Conservation (phyloP, 1,140 invertebrate species). For the Ooceraea biroi region DNA sequence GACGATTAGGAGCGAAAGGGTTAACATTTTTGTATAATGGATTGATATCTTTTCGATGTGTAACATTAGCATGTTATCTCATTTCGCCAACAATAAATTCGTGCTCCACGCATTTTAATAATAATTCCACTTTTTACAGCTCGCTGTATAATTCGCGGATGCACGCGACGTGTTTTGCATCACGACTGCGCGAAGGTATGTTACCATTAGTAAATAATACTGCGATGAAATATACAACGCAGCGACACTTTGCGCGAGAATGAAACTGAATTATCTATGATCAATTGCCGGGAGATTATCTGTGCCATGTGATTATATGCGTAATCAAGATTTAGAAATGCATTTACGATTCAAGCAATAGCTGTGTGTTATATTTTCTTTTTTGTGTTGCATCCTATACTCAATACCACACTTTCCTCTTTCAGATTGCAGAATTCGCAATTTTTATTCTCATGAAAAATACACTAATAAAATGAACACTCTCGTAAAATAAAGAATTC, state of each 20-base stretch:
- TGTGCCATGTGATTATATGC: background rate
- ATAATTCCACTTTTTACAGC: background rate
- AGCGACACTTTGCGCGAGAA: background rate
- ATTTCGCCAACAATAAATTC: background rate
- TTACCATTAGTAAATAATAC: conserved; percentile 30
- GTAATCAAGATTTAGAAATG: conserved; percentile 20
- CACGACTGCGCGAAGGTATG: background rate
- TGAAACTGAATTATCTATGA: background rate
- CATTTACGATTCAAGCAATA: conserved; percentile 32
- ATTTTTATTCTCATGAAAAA: conserved; percentile 48
- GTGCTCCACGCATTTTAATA: conserved; percentile 5
- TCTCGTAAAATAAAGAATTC: conserved; percentile 48
- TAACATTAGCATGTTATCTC: background rate
- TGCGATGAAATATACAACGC: conserved; percentile 8
- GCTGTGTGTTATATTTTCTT: conserved; percentile 1
- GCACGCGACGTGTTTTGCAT: background rate
- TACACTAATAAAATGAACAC: conserved; percentile 45
- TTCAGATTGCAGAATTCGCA: conserved; percentile 40
- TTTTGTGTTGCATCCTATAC: background rate
- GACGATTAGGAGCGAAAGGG: no score
- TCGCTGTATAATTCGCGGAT: background rate
- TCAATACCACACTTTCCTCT: conserved; percentile 35
- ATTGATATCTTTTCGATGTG: background rate
- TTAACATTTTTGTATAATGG: no score
- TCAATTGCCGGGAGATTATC: conserved; percentile 25